A percentile compares a stretch with the other conserved stretches of the same genome.
Conservation (phyloP, 2,113 vertebrate species). For the Lepus americanus region DNA sequence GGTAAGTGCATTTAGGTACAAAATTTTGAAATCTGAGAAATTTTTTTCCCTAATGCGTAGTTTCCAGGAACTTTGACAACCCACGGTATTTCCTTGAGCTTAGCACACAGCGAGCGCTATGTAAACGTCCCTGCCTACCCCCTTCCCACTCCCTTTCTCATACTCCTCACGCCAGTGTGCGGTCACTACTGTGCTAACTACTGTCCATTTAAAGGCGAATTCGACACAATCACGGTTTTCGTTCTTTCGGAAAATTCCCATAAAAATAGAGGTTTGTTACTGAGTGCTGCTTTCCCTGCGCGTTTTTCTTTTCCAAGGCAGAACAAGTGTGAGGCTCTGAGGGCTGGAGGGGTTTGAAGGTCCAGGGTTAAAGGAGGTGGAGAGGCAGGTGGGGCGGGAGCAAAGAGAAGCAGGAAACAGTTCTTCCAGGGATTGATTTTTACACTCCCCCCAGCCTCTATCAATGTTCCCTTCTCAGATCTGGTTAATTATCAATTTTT, state of each 20-base stretch:
- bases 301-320: background rate
- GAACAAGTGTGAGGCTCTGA: background rate
- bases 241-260: slow-evolving; percentile 2
- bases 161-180: background rate
- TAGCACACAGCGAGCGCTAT: background rate
- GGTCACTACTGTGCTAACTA: background rate
- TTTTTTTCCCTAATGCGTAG: too few species aligned
- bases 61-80: too few species aligned
- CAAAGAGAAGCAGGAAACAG: slow-evolving; percentile 79
- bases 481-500: slow-evolving; percentile 91
- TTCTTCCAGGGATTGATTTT: slow-evolving; percentile 87
- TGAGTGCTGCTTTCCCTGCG: background rate
- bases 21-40: too few species aligned
- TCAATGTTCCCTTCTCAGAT: slow-evolving; percentile 83
- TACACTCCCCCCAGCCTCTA: slow-evolving; percentile 61
- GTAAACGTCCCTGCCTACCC: background rate
- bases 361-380: background rate
- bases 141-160: background rate
- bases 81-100: background rate
- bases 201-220: background rate
- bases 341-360: background rate
- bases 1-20: too few species aligned
- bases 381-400: slow-evolving; percentile 62
- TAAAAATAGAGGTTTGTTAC: slow-evolving; percentile 33
- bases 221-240: background rate